Base-by-base conservation (phyloP, 2,888 invertebrate genomes). In the Erynnis tages region DNA sequence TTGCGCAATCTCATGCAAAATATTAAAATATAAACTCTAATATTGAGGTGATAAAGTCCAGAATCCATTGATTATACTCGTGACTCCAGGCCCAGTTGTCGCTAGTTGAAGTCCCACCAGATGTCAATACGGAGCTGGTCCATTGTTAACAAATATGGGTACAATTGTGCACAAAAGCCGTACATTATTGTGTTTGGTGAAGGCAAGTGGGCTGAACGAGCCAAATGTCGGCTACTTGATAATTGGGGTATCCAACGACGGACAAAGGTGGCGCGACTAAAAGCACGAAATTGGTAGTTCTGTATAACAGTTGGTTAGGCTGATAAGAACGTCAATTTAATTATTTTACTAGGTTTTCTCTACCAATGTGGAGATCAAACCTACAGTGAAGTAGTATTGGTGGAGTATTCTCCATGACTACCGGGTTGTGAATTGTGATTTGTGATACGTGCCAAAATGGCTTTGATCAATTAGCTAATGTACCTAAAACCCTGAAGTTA, bases 141-240 rank as follows among this genome's bases (percentile, higher is more conserved):
- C 62, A 82, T 88, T 88, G 88, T 88, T 80, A 82, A 81, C 83
- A 83, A 85, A 84, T 83, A 82, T 73, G 79, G 76, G 77, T 78
- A 84, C 86, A 85, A 87, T 82, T 76, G 81, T 63, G 73, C 74
- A 86, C 83, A 87, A 86, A n/a, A 78, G 75, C 68, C 66, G 65
- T 68, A 76, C 78, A 79, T 81, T 79, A 84, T 82, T 80, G 79
- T 78, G 81, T 85, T 85, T 77, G 71, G 72, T 61, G 65, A 59
- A 75, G 75, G 77, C 79, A 70, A 78, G 75, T 76, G 67, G 67
- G 60, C 65, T 63, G 67, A 71, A 66, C 56, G 67, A 66, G 75
- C 82, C 88, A 86, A 87, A 85, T 87, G 87, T 82, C 82, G 71
- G 69, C 75, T 65, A 79, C 82, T 82, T 77, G 67, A 74, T 82